Base-by-base conservation (phyloP, 2,797 vertebrate genomes). In the Geotrypetes seraphini region DNA sequence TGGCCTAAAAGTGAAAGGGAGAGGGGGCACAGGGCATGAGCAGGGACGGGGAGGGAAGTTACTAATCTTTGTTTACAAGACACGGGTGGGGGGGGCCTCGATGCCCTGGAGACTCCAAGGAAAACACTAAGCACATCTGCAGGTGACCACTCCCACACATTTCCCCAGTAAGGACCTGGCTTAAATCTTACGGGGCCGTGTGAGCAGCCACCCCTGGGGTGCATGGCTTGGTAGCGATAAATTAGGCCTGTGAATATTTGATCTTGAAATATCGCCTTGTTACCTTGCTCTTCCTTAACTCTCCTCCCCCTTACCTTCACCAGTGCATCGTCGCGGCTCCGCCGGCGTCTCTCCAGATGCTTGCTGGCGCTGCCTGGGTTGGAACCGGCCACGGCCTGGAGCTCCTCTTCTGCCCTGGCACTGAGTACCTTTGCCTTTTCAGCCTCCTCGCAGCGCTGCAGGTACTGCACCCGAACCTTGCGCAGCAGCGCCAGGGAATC, bases 341-440 rank as follows among this genome's bases (percentile, higher is more conserved):
- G 91, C 16, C 85, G 78, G 16, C 90, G 84, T 52, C 86, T 89
- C 58, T 97, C 93, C 44, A 95, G 67, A 26, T 87, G 91, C 61
- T 90, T 94, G 57, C 31, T 68, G 51, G 85, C 73, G 1, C 72
- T 63, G 6, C 73, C 53, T 1, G 52, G 19, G 22, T 41, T 45
- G 41, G 33, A 16, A 12, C 63, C 0, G 3, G 19, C n/a, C n/a
- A n/a, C 20, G 19, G 9, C 35, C 16, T 40, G 44, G n/a, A n/a
- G n/a, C 30, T 47, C 44, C 16, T 33, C 36, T 23, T 75, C 33
- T 0, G 80, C 80, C 63, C 79, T 87, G 34, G 80, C 78, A 0
- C 78, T 83, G 36, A 79, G 7, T 2, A 63, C 71, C 58, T 83
- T 87, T 0, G 80, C 85, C 33, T 85, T 91, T 53, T 86, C 76